Evolutionary conservation across 2,888 invertebrate genomes (phyloP).

Genomic region (Eristalis intricaria): DNA sequence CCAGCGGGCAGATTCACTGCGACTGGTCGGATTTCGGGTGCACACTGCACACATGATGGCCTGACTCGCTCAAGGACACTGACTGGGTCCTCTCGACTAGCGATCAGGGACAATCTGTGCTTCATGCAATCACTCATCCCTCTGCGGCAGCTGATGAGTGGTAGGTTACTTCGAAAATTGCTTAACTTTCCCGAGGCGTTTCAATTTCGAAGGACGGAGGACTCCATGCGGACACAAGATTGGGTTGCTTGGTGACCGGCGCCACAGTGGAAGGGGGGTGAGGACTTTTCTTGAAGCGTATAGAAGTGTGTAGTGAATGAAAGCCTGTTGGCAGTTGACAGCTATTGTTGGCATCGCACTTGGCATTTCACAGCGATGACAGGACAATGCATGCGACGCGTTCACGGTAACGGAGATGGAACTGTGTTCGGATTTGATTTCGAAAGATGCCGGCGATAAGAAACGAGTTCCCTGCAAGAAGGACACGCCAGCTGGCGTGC

Average conservation of each 20-base stretch:
- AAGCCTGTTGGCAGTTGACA: slow-evolving; percentile 60
- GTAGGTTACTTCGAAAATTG: slow-evolving; percentile 52
- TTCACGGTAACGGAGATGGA: slow-evolving; percentile 21
- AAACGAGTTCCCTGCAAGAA: slow-evolving; percentile 15
- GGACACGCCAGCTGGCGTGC: not conserved
- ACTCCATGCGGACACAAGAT: slow-evolving; percentile 15
- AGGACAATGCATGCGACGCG: slow-evolving; percentile 40
- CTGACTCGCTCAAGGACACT: slow-evolving; percentile 50
- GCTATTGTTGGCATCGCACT: slow-evolving; percentile 56
- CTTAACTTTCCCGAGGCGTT: slow-evolving; percentile 53
- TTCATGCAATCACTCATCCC: not conserved
- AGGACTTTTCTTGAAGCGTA: slow-evolving; percentile 33
- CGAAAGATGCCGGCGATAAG: slow-evolving; percentile 55
- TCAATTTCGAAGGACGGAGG: slow-evolving; percentile 49
- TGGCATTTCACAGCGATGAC: slow-evolving; percentile 39
- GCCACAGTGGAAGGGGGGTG: slow-evolving; percentile 17
- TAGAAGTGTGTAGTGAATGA: slow-evolving; percentile 66
- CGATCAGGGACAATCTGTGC: slow-evolving; percentile 23
- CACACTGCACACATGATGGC: slow-evolving; percentile 37
- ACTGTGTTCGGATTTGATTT: slow-evolving; percentile 37
- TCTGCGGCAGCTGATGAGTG: not conserved
- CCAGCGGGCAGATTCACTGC: not conserved
- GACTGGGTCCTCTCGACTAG: slow-evolving; percentile 2
- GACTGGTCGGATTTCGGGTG: slow-evolving; percentile 4
- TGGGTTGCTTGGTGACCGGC: slow-evolving; percentile 9